These are phyloP conservation scores for Phrynocephalus forsythii DNA, from an alignment of 2,797 vertebrate genomes.

Conservation along the genomic window DNA sequence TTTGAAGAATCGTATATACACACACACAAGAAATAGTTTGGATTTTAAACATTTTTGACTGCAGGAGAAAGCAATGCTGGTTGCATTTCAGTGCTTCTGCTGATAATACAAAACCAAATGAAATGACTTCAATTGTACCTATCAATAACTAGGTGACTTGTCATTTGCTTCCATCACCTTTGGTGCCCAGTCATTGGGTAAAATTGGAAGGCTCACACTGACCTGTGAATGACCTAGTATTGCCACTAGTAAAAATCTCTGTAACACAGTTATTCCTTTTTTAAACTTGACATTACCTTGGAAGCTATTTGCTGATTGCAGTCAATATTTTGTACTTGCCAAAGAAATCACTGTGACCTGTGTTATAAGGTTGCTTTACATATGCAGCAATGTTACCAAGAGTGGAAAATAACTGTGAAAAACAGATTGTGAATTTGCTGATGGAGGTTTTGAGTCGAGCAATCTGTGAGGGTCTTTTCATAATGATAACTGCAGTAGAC, in stretches of 20 bases:
- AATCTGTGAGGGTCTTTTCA: not conserved
- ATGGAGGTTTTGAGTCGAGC: not conserved
- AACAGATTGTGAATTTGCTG: not conserved
- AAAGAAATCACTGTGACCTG: constrained; percentile 59
- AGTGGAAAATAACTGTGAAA: constrained; percentile 31
- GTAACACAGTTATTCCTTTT: constrained; percentile 33
- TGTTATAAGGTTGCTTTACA: constrained; percentile 29
- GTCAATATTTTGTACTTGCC: constrained; percentile 60
- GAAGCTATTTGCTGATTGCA: constrained; percentile 64
- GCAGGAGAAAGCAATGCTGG: too few relatives aligned
- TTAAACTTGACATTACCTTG: constrained; percentile 58
- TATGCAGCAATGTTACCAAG: not conserved
- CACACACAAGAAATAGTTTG: too few relatives aligned
- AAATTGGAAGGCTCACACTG: constrained; percentile 40
- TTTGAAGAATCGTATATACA: too few relatives aligned
- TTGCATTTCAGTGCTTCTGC: too few relatives aligned
- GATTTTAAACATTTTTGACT: too few relatives aligned
- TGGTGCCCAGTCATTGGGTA: constrained; percentile 5
- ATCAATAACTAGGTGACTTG: not conserved
- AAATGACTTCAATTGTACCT: not conserved
- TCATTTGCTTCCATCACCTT: not conserved
- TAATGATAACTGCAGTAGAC: not conserved
- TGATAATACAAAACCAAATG: not conserved
- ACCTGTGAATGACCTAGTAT: constrained; percentile 21
- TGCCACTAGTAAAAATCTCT: constrained; percentile 6